These are phyloP conservation scores for Drosophila pachea DNA, from an alignment of 1,140 invertebrate genomes.

Conservation along the genomic window DNA sequence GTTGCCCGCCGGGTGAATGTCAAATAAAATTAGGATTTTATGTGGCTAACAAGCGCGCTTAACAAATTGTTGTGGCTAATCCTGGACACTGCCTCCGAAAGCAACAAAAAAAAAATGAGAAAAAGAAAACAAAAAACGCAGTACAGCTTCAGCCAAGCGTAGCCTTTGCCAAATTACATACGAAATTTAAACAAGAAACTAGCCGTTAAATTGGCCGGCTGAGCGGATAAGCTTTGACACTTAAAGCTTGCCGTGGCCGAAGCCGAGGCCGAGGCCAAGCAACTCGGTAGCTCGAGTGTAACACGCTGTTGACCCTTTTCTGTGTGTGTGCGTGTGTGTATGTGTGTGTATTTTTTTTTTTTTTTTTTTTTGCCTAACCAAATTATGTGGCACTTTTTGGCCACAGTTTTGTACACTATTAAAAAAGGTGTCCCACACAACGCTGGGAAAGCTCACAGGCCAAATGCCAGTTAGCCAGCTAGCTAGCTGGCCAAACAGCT, in stretches of 20 bases:
- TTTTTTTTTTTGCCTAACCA: slow-evolving; percentile 13
- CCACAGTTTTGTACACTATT: background rate
- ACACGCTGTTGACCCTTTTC: slow-evolving; percentile 12
- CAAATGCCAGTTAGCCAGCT: slow-evolving; percentile 13
- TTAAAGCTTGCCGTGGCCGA: slow-evolving; percentile 10
- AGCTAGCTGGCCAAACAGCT: slow-evolving; percentile 17
- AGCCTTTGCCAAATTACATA: background rate
- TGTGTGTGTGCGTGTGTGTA: no score
- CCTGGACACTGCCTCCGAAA: slow-evolving; percentile 11
- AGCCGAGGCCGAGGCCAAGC: slow-evolving; percentile 6
- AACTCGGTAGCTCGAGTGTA: slow-evolving; percentile 9
- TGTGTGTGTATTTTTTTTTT: no score
- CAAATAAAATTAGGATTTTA: slow-evolving; percentile 33
- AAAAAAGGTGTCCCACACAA: slow-evolving; percentile 30
- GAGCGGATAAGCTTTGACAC: slow-evolving; percentile 8
- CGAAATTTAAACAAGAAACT: slow-evolving; percentile 34
- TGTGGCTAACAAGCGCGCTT: slow-evolving; percentile 26
- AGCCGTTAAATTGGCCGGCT: slow-evolving; percentile 34
- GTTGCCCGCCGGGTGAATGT: slow-evolving; percentile 14
- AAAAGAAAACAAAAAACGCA: background rate
- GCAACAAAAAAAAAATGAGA: background rate
- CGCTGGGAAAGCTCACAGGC: slow-evolving; percentile 60
- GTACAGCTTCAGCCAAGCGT: background rate
- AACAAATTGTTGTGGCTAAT: slow-evolving; percentile 41
- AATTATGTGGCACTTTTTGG: slow-evolving; percentile 35